A percentile compares a stretch with the other conserved stretches of the same genome.
phyloP scores from a whole-genome alignment of 2,113 vertebrate species.

The Centropristis striata region DNA sequence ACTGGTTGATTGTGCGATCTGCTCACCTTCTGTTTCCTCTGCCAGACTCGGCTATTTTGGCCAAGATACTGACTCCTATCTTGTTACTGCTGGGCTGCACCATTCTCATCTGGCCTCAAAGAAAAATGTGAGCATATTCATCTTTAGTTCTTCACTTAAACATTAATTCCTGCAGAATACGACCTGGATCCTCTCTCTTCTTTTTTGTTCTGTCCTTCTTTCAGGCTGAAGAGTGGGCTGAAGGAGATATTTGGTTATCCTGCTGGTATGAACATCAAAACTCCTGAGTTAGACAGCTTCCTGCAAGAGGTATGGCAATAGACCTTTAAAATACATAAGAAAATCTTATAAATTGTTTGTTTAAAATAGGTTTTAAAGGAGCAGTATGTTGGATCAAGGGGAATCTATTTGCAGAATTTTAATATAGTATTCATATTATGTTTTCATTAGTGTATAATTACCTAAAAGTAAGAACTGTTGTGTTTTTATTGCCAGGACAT shows the following conservation, averaged over 20 bases:
- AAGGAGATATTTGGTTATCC: slow-evolving; percentile 62
- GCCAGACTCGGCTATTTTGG: slow-evolving; percentile 51
- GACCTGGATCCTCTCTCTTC: neutral
- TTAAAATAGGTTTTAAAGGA: neutral
- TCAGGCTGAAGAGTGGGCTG: slow-evolving; percentile 60
- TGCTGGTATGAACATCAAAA: slow-evolving; percentile 65
- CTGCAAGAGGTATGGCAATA: slow-evolving; percentile 65
- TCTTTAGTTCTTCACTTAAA: neutral
- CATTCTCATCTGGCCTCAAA: slow-evolving; percentile 60
- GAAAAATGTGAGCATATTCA: slow-evolving; percentile 60
- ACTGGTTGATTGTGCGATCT: neutral
- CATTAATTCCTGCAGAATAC: neutral
- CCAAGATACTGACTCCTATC: slow-evolving; percentile 55
- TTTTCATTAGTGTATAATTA: no score
- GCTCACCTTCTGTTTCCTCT: slow-evolving; percentile 1
- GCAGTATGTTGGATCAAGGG: no score
- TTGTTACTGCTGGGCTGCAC: slow-evolving; percentile 65
- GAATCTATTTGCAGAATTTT: no score
- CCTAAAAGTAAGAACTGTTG: no score
- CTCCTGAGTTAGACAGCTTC: slow-evolving; percentile 65
- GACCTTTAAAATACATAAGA: neutral
- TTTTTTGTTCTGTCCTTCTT: neutral
- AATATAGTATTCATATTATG: no score
- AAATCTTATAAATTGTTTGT: neutral
- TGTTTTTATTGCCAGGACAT: no score